phyloP scores from a whole-genome alignment of 2,113 vertebrate species.

The Sarotherodon lohbergeri region DNA sequence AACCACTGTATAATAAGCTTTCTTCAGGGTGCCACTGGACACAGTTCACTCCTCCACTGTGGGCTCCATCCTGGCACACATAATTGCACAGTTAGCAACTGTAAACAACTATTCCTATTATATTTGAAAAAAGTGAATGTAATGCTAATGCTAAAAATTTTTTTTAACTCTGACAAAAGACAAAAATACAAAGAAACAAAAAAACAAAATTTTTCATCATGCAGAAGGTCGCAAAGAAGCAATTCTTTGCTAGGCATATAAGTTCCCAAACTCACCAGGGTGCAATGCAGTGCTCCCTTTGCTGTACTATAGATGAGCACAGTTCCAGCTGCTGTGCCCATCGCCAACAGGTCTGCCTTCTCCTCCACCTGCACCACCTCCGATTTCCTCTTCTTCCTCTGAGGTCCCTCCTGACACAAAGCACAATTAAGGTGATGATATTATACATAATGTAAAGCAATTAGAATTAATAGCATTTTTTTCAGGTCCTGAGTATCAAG shows the following conservation, averaged over 20 bases:
- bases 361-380: constrained; percentile 75
- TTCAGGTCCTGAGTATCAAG: not conserved
- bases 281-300: constrained; percentile 92
- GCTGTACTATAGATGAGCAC: constrained; percentile 93
- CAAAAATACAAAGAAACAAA: not conserved
- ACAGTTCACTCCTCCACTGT: constrained; percentile 85
- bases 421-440: not conserved
- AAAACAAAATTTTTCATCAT: not conserved
- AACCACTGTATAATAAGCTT: constrained; percentile 87
- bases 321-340: constrained; percentile 91
- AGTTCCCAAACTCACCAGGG: constrained; percentile 77
- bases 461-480: not conserved
- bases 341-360: constrained; percentile 87
- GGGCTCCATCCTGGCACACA: constrained; percentile 80
- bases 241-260: not conserved
- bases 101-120: not conserved
- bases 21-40: constrained; percentile 90
- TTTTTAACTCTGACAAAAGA: not conserved
- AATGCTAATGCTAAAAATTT: not conserved
- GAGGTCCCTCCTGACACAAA: constrained; percentile 84
- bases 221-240: not conserved
- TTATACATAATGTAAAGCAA: not conserved
- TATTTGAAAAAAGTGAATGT: not conserved
- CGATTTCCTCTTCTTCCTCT: constrained; percentile 95
- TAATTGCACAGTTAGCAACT: not conserved